Base-by-base conservation (phyloP, 2,113 vertebrate species). In the Phalacrocorax carbo region DNA sequence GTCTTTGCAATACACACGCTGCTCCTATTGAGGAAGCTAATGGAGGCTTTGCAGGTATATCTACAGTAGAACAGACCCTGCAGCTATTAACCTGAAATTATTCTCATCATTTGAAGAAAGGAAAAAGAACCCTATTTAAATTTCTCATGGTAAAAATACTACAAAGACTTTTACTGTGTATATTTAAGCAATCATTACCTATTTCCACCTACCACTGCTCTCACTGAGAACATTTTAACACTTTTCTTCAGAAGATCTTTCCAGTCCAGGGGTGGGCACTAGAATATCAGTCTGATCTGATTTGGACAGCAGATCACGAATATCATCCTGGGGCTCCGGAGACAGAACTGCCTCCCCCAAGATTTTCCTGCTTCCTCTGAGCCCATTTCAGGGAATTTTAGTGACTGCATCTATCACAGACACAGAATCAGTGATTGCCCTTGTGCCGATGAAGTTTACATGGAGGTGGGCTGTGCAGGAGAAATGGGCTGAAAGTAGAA, bases 81-180 rank as follows among this genome's bases (percentile, higher is more conserved):
- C 55, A 82, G 82, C 76, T 92, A 51, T 62, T 92, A 94, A 88
- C 68, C 51, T 73, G 12, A 66, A 72, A 61, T 36, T 86, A 57
- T 29, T 51, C 92, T 93, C 85, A 88, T 95, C 90, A 86, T 70
- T 23, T 75, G 38, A 60, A 82, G 84, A 92, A 88, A 90, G 26
- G 51, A 62, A 90, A 87, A 42, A 54, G 44, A 88, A 19, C 61
- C 46, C 42, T 51, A 51, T 86, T 86, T 52, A 65, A 69, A 42
- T 40, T 48, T 66, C 57, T 86, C 5, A 5, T 10, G 16, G 69
- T 32, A 81, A 76, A 80, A 94, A 46, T 8, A 15, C 27, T 16
- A 0, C 23, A 34, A 0, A 86, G 60, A 26, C 7, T 57, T 75
- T 71, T 38, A 57, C 23, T 44, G 27, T 18, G 38, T n/a, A 3